phyloP scores from a whole-genome alignment of 2,113 vertebrate genomes.

The Thermophis baileyi region DNA sequence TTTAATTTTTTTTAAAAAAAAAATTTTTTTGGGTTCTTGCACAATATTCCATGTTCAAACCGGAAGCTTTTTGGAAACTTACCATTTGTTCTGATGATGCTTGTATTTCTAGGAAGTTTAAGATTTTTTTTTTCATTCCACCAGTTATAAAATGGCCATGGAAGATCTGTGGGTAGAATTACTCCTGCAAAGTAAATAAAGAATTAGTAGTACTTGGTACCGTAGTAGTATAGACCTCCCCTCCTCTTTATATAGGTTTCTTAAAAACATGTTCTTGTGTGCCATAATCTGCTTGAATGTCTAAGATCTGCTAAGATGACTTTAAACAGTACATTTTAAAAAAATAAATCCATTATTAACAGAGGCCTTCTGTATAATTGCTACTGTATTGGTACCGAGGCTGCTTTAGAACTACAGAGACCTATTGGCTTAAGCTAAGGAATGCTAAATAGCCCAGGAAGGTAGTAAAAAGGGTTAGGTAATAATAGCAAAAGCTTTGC shows the following conservation, averaged over 20 bases:
- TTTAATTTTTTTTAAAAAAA: not conserved
- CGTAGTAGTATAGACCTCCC: not conserved
- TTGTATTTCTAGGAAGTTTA: not conserved
- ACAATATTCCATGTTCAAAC: not conserved
- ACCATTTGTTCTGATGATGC: not conserved
- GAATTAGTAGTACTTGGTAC: not conserved
- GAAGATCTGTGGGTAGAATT: not conserved
- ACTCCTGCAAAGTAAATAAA: constrained; percentile 5
- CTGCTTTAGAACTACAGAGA: not conserved
- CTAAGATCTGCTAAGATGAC: not conserved
- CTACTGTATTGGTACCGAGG: not conserved
- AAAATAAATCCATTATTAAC: not conserved
- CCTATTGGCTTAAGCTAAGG: not conserved
- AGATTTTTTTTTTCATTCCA: not conserved
- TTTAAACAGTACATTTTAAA: not conserved
- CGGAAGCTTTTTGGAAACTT: not conserved
- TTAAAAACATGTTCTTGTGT: not conserved
- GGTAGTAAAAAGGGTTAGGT: not conserved
- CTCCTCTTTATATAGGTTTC: not conserved
- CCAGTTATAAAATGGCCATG: not conserved
- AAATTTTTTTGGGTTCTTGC: not conserved
- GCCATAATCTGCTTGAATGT: not conserved
- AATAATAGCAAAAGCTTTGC: not conserved
- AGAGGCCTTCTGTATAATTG: not conserved
- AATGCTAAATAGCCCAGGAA: not conserved